phyloP scores from a whole-genome alignment of 2,797 vertebrate genomes.

The Sarcoramphus papa region DNA sequence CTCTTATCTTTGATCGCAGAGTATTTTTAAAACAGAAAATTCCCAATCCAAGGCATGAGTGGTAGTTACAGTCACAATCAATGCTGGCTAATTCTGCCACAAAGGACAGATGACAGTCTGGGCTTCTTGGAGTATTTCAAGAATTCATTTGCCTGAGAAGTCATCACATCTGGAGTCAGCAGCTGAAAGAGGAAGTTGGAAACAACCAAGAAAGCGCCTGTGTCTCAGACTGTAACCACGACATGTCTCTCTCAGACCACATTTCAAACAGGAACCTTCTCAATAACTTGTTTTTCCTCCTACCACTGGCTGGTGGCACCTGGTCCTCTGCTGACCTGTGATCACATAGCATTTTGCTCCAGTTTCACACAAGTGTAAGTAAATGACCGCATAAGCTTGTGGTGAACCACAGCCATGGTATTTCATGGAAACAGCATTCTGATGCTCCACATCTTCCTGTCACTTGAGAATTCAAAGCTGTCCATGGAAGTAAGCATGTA shows the following conservation, averaged over 20 bases:
- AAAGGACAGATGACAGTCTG: neutral
- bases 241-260: neutral
- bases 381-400: neutral
- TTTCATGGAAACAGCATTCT: neutral
- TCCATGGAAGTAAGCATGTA: neutral
- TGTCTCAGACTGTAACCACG: neutral
- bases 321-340: neutral
- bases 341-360: neutral
- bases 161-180: neutral
- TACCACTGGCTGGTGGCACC: neutral
- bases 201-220: rapidly evolving
- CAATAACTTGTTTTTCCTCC: neutral
- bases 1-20: neutral
- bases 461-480: neutral
- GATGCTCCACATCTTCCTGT: neutral
- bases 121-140: neutral
- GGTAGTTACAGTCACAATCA: neutral
- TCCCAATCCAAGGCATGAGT: neutral
- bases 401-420: neutral
- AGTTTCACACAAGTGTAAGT: neutral
- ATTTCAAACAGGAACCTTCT: neutral
- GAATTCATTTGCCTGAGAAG: neutral
- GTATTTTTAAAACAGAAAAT: neutral
- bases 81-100: neutral
- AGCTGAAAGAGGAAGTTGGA: neutral